These are phyloP conservation scores for Callosobruchus maculatus DNA, from an alignment of 2,888 invertebrate genomes.

Conservation along the genomic window DNA sequence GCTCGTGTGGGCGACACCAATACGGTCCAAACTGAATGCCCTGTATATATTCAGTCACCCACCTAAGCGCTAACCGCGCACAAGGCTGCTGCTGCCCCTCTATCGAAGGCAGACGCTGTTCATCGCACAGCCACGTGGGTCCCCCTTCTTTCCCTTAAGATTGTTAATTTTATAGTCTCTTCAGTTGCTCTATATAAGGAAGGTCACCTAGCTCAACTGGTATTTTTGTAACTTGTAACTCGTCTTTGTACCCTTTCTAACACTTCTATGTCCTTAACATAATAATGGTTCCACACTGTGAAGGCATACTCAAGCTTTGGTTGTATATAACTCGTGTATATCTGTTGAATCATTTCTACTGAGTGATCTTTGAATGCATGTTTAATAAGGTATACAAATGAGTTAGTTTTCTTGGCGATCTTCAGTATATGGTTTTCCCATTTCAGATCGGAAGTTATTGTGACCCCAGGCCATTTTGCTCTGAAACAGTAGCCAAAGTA, in stretches of 20 bases:
- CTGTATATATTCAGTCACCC: too few relatives aligned
- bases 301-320: not conserved
- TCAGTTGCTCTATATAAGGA: too few relatives aligned
- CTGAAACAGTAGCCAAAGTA: not conserved
- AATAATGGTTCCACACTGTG: conserved; percentile 1
- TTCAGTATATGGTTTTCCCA: not conserved
- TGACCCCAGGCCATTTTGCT: not conserved
- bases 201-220: too few relatives aligned
- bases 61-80: too few relatives aligned
- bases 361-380: not conserved
- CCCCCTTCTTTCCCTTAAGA: too few relatives aligned
- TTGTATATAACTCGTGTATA: not conserved
- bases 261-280: not conserved
- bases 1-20: too few relatives aligned
- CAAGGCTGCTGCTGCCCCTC: too few relatives aligned
- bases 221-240: too few relatives aligned
- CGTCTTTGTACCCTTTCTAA: conserved; percentile 1
- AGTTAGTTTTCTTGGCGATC: conserved; percentile 1
- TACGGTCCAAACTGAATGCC: too few relatives aligned
- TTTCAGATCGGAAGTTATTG: not conserved
- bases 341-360: not conserved
- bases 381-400: not conserved
- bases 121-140: too few relatives aligned
- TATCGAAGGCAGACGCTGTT: too few relatives aligned
- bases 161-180: too few relatives aligned